Conservation (phyloP, 2,888 invertebrate species). For the Tachina lurida region DNA sequence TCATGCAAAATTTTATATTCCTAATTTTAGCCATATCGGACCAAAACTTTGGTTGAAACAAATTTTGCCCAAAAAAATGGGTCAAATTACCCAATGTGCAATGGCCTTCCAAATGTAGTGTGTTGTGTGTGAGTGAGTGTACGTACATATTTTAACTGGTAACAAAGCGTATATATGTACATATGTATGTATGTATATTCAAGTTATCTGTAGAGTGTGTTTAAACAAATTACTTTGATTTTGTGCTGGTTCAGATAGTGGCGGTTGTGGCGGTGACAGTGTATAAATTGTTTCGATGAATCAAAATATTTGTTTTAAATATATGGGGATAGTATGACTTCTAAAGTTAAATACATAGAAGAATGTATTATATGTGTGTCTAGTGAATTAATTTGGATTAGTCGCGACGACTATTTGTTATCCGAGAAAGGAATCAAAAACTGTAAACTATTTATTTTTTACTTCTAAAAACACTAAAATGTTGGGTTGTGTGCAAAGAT, state of each 20-base stretch:
- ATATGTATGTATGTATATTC: background rate
- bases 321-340: background rate
- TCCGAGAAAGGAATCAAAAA: conserved; percentile 54
- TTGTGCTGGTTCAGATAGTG: conserved; percentile 1
- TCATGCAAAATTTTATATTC: too few relatives aligned
- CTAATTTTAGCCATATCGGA: too few relatives aligned
- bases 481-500: background rate
- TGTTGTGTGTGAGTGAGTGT: background rate
- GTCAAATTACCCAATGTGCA: too few relatives aligned
- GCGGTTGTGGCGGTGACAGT: conserved; percentile 28
- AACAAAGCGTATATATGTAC: background rate
- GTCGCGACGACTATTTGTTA: conserved; percentile 50
- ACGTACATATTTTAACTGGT: background rate
- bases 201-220: conserved; percentile 25
- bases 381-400: conserved; percentile 61
- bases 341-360: conserved; percentile 11
- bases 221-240: conserved; percentile 7
- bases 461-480: background rate
- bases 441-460: conserved; percentile 20
- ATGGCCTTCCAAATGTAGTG: too few relatives aligned
- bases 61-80: too few relatives aligned
- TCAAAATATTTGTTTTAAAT: background rate
- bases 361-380: conserved; percentile 38
- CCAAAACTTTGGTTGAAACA: too few relatives aligned
- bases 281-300: conserved; percentile 21